Percentiles rank a stretch among this genome's conserved stretches.
Evolutionary conservation across 2,113 vertebrate genomes (phyloP).

Genomic region (Tauraco erythrolophus): DNA sequence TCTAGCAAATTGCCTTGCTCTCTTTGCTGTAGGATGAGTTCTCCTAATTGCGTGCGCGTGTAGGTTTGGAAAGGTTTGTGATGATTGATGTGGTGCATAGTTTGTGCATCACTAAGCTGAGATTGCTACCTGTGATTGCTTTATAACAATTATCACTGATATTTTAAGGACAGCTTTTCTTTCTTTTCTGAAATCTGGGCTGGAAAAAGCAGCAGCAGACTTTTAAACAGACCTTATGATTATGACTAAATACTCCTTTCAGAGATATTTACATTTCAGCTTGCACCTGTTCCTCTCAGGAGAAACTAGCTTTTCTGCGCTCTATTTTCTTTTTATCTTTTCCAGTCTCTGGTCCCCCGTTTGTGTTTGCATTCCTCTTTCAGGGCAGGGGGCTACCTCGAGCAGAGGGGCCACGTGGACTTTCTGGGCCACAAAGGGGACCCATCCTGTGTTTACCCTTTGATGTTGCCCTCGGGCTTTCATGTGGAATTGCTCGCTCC

Average conservation of each 20-base stretch:
- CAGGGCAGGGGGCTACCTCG: background rate
- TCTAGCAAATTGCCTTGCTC: background rate
- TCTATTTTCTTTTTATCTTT: background rate
- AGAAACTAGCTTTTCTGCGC: background rate
- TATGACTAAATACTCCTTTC: background rate
- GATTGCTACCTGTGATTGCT: background rate
- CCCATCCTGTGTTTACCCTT: background rate
- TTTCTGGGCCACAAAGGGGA: background rate
- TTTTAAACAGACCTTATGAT: background rate
- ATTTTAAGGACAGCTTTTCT: slow-evolving; percentile 2
- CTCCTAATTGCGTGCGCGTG: background rate
- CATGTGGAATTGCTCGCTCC: background rate
- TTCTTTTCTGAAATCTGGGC: background rate
- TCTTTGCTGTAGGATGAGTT: background rate
- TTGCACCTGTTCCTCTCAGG: background rate
- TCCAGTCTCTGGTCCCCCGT: background rate
- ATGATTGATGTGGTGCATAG: background rate
- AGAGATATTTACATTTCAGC: background rate
- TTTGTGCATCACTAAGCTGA: background rate
- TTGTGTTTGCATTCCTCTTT: background rate
- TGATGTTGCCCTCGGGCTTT: background rate
- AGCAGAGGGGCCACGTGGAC: background rate
- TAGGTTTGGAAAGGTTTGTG: background rate
- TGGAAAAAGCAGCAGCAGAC: background rate
- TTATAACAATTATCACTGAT: background rate